These are phyloP conservation scores for Phortica variegata DNA, from an alignment of 1,140 invertebrate genomes.

Conservation along the genomic window DNA sequence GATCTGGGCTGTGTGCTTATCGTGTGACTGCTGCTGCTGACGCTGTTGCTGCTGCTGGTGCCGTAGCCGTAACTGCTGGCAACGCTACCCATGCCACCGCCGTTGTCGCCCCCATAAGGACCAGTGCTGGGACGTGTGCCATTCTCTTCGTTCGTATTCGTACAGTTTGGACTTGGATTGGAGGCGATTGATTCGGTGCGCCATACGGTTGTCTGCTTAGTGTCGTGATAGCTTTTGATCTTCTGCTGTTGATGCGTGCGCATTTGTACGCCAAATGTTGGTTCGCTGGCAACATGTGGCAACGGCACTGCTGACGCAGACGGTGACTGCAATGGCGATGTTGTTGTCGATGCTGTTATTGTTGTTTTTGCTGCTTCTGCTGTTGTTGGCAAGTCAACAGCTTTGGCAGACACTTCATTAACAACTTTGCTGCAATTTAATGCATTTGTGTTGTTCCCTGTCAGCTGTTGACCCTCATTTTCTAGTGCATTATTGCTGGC, in stretches of 20 bases:
- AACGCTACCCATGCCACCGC: background rate
- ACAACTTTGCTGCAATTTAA: too few species aligned
- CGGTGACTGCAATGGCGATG: constrained; percentile 5
- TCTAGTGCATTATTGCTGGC: constrained; percentile 27
- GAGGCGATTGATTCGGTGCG: constrained; percentile 42
- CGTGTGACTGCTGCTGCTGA: constrained; percentile 7
- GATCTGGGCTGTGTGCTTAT: too few species aligned
- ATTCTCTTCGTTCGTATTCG: background rate
- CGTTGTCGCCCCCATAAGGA: background rate
- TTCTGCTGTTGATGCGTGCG: constrained; percentile 46
- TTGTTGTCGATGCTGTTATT: constrained; percentile 6
- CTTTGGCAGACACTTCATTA: background rate
- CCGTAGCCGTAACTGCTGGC: constrained; percentile 17
- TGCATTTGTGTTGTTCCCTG: background rate
- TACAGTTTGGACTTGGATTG: constrained; percentile 30
- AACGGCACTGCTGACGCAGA: constrained; percentile 2
- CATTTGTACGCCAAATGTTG: constrained; percentile 42
- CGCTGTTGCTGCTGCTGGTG: background rate
- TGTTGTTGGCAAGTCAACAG: background rate
- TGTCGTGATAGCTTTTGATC: constrained; percentile 48
- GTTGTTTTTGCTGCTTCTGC: constrained; percentile 6
- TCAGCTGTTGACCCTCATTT: constrained; percentile 35
- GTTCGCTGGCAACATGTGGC: constrained; percentile 13
- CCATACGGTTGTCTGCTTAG: constrained; percentile 43
- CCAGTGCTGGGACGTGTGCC: background rate